phyloP scores from a whole-genome alignment of 2,888 invertebrate species.

The Eueremaeus valkanovi region DNA sequence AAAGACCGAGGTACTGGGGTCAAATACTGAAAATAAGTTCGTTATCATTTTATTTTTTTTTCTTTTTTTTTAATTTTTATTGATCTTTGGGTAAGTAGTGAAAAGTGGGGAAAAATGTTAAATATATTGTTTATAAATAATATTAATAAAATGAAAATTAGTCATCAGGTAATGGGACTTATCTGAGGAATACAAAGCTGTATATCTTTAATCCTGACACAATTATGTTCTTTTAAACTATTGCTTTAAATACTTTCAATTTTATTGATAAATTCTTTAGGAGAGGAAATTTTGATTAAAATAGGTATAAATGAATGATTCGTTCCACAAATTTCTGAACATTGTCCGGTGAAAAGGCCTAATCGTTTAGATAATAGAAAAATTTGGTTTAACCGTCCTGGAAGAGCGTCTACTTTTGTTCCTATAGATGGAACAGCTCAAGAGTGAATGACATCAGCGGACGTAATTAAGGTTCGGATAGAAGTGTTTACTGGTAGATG shows the following conservation, averaged over 20 bases:
- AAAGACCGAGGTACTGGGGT: slow-evolving; percentile 59
- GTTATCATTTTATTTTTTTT: slow-evolving; percentile 54
- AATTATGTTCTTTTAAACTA: slow-evolving; percentile 61
- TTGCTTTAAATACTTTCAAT: slow-evolving; percentile 69
- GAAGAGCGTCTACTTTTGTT: slow-evolving; percentile 54
- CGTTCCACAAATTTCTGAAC: slow-evolving; percentile 74
- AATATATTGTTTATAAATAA: background rate
- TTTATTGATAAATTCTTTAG: slow-evolving; percentile 65
- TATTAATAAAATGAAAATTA: slow-evolving; percentile 52
- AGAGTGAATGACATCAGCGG: slow-evolving; percentile 55
- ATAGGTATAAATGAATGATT: slow-evolving; percentile 78
- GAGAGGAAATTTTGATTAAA: slow-evolving; percentile 49
- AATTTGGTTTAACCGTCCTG: slow-evolving; percentile 55
- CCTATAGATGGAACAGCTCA: slow-evolving; percentile 53
- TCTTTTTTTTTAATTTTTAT: no score
- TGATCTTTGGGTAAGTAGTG: no score
- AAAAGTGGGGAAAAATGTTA: no score
- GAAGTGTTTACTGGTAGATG: slow-evolving; percentile 60
- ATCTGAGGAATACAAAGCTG: slow-evolving; percentile 60
- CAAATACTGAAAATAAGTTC: slow-evolving; percentile 65
- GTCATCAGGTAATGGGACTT: slow-evolving; percentile 61
- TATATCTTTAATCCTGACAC: slow-evolving; percentile 65
- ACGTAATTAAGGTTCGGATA: slow-evolving; percentile 63
- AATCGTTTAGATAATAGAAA: slow-evolving; percentile 62
- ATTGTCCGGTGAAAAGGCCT: slow-evolving; percentile 68